phyloP scores from a whole-genome alignment of 2,888 invertebrate species.

The Tipula helvola region DNA sequence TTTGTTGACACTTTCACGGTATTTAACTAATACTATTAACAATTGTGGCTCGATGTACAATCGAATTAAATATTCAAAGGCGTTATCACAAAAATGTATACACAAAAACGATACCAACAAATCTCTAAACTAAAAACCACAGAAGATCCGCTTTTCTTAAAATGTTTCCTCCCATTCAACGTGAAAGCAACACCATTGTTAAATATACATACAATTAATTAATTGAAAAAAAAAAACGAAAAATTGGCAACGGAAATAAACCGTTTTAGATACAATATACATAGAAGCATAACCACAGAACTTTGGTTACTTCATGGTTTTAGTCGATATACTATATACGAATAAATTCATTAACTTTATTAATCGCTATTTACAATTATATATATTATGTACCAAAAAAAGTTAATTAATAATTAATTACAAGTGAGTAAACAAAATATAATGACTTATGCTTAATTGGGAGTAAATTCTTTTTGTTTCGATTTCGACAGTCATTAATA shows the following conservation, averaged over 20 bases:
- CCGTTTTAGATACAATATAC: background rate
- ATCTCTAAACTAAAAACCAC: background rate
- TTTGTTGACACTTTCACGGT: too few relatives aligned
- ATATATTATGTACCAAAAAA: background rate
- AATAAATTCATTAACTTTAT: background rate
- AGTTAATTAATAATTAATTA: background rate
- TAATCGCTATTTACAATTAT: background rate
- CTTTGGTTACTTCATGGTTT: background rate
- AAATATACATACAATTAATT: background rate
- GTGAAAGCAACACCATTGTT: background rate
- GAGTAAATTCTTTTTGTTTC: background rate
- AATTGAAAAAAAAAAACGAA: background rate
- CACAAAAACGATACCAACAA: background rate
- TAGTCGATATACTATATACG: background rate
- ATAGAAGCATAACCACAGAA: background rate
- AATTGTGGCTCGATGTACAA: background rate
- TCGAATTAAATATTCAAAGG: background rate
- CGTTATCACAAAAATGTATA: background rate
- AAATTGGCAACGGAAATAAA: background rate
- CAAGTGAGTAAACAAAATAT: background rate
- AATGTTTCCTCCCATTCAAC: background rate
- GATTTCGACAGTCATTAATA: background rate
- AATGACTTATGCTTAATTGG: background rate
- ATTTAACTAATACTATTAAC: too few relatives aligned
- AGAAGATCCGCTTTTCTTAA: background rate